Conservation (phyloP, 2,888 invertebrate species). For the Ophion ventricosus region DNA sequence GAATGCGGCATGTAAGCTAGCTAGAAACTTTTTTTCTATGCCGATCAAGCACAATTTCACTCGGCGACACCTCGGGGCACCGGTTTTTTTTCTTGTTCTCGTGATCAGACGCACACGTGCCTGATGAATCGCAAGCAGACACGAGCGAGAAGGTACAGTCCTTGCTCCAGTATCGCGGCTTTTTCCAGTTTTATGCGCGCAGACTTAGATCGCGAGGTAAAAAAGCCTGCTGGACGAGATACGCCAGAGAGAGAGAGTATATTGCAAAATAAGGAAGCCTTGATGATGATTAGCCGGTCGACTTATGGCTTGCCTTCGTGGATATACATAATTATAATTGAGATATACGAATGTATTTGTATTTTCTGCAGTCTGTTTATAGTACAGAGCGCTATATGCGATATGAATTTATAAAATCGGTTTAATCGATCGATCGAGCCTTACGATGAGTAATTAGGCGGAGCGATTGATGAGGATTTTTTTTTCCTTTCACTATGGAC, state of each 20-base stretch:
- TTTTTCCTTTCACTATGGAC: neutral
- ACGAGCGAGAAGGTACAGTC: constrained; percentile 31
- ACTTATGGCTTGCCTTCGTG: constrained; percentile 31
- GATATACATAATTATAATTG: neutral
- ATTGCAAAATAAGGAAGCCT: constrained; percentile 28
- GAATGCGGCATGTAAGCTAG: constrained; percentile 3
- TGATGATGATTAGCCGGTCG: constrained; percentile 21
- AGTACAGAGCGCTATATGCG: neutral
- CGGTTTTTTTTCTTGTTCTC: constrained; percentile 1
- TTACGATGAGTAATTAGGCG: neutral
- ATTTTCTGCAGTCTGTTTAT: neutral
- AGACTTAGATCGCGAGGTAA: neutral
- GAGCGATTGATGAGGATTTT: neutral
- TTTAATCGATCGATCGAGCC: neutral
- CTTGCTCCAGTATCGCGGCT: constrained; percentile 44
- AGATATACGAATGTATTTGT: constrained; percentile 5
- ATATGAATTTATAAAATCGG: constrained; percentile 7
- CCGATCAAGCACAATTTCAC: constrained; percentile 58
- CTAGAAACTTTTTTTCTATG: constrained; percentile 49
- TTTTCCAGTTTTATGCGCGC: constrained; percentile 15
- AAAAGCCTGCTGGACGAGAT: constrained; percentile 15
- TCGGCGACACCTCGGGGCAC: constrained; percentile 41
- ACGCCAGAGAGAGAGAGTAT: constrained; percentile 10
- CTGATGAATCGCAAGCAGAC: constrained; percentile 31
- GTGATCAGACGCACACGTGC: constrained; percentile 39